Evolutionary conservation across 2,113 vertebrate genomes (phyloP), one percentile per base, ranked within the genome.

Genomic region (Halcyon malimbica): DNA sequence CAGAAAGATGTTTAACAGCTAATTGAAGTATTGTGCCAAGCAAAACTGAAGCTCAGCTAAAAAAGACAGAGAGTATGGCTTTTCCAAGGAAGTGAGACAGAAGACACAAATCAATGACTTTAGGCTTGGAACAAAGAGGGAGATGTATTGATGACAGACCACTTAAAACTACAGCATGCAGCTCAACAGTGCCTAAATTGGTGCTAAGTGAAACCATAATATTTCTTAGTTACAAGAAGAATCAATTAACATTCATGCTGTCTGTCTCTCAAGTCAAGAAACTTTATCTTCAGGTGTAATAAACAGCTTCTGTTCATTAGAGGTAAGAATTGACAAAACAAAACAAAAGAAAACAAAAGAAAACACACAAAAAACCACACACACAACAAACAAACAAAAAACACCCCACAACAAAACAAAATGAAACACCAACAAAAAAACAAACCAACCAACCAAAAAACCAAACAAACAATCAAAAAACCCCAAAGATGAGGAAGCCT

Each of bases 1-100:
- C 94, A 95, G 80, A 97, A 93, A 97, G 93, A 98, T 97, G 75
- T 67, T 96, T 98, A 98, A 97, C 93, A 97, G 67, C 92, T 97
- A 96, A 96, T 96, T 97, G 94, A 82, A 93, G 57, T 79, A 95
- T 33, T 81, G 51, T 20, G 89, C 35, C 84, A 78, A 41, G 63
- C 67, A 80, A 97, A 95, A 60, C 69, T 42, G 62, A 16, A 6
- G 74, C 23, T 93, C 39, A 94, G 82, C 89, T 71, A 69, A 86
- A 83, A 87, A 75, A 31, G 24, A 67, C 11, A 68, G n/a, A 75
- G 48, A 75, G 68, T 57, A 51, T 20, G 31, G 85, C 46, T 82
- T 86, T 87, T 53, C 74, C n/a, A 76, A 44, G 94, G 41, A 64
- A 59, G 76, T 54, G 87, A 82, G 78, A 91, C 19, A 33, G 70